A percentile compares a stretch with the other conserved stretches of the same genome.
phyloP scores from a whole-genome alignment of 2,113 vertebrate species.

The Syrmaticus mikado region DNA sequence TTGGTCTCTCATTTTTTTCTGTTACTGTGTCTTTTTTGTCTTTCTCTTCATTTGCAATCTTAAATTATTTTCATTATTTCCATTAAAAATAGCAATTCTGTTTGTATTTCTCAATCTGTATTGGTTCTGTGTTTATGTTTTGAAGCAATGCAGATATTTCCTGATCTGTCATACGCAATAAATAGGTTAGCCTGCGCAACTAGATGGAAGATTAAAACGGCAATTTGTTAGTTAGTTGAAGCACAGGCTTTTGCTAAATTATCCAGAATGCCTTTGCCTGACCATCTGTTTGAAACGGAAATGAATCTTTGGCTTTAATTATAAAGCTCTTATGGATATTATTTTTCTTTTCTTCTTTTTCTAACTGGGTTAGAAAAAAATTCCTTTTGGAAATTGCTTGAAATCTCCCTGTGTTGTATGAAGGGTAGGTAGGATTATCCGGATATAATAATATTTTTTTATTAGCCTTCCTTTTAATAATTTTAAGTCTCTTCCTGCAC shows the following conservation, averaged over 20 bases:
- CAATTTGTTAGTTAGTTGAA: slow-evolving; percentile 50
- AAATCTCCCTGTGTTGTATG: background rate
- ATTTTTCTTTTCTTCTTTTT: slow-evolving; percentile 24
- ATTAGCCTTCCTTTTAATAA: background rate
- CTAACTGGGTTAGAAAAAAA: background rate
- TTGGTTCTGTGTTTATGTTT: background rate
- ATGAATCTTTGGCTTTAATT: slow-evolving; percentile 43
- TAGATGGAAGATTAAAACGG: background rate
- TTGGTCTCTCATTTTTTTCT: background rate
- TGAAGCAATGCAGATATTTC: background rate
- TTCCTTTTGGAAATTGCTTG: background rate
- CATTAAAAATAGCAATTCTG: background rate
- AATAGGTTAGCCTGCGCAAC: slow-evolving; percentile 12
- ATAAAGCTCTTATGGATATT: slow-evolving; percentile 50
- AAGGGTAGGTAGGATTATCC: background rate
- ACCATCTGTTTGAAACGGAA: slow-evolving; percentile 53
- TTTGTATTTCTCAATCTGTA: background rate
- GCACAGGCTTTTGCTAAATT: slow-evolving; percentile 53
- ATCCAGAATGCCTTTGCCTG: slow-evolving; percentile 30
- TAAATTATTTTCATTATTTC: background rate
- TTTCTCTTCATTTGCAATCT: background rate
- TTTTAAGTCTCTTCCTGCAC: background rate
- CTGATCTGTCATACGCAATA: background rate
- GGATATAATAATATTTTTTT: background rate
- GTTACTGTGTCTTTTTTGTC: background rate